Conservation (phyloP, 2,797 vertebrate species). For the Phrynocephalus vlangalii region DNA sequence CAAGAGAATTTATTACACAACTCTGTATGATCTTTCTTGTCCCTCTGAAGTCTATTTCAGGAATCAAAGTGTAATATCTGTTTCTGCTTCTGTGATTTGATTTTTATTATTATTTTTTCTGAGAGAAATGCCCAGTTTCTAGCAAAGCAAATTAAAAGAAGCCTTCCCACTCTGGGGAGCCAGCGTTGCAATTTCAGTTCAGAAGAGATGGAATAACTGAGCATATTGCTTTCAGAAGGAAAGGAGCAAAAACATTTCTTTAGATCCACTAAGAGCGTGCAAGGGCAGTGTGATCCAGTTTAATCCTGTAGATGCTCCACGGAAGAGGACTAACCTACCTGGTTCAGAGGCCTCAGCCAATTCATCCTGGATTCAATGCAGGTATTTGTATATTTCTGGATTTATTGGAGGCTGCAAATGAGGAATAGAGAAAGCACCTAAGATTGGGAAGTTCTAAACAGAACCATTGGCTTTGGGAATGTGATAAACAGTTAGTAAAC, state of each 20-base stretch:
- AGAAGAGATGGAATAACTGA: neutral
- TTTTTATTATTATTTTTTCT: neutral
- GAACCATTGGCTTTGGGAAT: too few relatives aligned
- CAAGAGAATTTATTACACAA: neutral
- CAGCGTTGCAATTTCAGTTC: neutral
- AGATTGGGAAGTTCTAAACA: too few relatives aligned
- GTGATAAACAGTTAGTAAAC: too few relatives aligned
- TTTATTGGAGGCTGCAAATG: too few relatives aligned
- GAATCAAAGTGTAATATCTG: conserved; percentile 21
- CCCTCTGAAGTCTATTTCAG: conserved; percentile 12
- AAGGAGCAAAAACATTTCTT: neutral
- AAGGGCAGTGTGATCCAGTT: neutral
- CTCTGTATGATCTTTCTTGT: neutral
- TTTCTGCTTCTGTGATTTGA: neutral
- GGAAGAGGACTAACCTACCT: too few relatives aligned
- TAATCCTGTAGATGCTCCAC: too few relatives aligned
- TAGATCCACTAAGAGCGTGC: too few relatives aligned
- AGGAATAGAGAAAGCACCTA: too few relatives aligned
- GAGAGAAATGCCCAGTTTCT: neutral
- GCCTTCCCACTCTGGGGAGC: conserved; percentile 5
- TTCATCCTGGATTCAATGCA: too few relatives aligned
- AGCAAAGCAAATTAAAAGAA: conserved; percentile 36
- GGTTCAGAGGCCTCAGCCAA: too few relatives aligned
- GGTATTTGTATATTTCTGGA: too few relatives aligned
- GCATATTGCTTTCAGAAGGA: neutral